Percentiles rank a stretch among this genome's conserved stretches.
These are phyloP conservation scores for Drosophila nigromelanica DNA, from an alignment of 1,140 invertebrate species.

Conservation along the genomic window DNA sequence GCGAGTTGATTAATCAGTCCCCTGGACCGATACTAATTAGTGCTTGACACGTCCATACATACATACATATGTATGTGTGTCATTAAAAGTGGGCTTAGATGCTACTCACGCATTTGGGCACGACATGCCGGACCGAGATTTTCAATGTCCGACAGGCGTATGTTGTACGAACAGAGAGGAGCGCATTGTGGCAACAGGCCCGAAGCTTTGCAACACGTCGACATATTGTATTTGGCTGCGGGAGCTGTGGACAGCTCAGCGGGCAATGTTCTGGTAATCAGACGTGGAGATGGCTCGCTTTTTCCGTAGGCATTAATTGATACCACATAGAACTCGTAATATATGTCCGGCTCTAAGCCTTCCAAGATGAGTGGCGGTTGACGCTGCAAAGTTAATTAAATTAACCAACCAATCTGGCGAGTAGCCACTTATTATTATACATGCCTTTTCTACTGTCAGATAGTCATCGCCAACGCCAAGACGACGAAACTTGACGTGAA, in stretches of 20 bases:
- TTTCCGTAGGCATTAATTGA: constrained; percentile 92
- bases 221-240: constrained; percentile 88
- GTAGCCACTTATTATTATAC: neutral
- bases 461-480: constrained; percentile 85
- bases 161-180: constrained; percentile 92
- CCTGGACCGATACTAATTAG: constrained; percentile 62
- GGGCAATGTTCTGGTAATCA: constrained; percentile 90
- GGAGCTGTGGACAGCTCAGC: constrained; percentile 46
- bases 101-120: constrained; percentile 83
- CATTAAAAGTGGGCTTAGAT: constrained; percentile 34
- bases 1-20: constrained; percentile 19
- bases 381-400: constrained; percentile 84
- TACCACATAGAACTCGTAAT: constrained; percentile 92
- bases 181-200: constrained; percentile 89
- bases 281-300: constrained; percentile 89
- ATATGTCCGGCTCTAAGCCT: constrained; percentile 88
- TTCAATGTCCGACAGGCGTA: constrained; percentile 90
- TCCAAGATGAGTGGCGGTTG: constrained; percentile 90
- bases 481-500: constrained; percentile 88
- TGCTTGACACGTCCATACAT: constrained; percentile 25
- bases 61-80: neutral
- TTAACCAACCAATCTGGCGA: constrained; percentile 45
- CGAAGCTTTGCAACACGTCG: constrained; percentile 89
- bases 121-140: constrained; percentile 85
- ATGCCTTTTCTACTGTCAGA: constrained; percentile 85